phyloP scores from a whole-genome alignment of 2,888 invertebrate genomes.

The Trissolcus japonicus region DNA sequence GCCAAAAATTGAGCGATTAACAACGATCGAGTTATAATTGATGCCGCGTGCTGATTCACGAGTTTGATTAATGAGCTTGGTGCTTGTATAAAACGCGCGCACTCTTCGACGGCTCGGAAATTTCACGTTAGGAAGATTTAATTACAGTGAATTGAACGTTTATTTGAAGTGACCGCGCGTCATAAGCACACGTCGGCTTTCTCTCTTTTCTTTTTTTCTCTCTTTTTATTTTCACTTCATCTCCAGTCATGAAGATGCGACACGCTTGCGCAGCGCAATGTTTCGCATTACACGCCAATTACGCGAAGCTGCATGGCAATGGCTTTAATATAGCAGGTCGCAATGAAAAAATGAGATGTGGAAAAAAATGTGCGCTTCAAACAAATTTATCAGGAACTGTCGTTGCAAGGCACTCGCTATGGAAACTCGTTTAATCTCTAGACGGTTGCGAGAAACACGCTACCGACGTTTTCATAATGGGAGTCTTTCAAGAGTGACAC shows the following conservation, averaged over 20 bases:
- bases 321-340: conserved; percentile 11
- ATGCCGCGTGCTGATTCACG: conserved; percentile 10
- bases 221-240: conserved; percentile 2
- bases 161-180: conserved; percentile 1
- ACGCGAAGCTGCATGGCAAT: conserved; percentile 13
- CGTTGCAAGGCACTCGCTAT: conserved; percentile 42
- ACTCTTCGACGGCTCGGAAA: not conserved
- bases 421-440: conserved; percentile 54
- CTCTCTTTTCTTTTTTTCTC: no score
- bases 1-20: conserved; percentile 20
- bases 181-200: not conserved
- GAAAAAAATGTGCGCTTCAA: conserved; percentile 36
- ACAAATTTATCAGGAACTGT: conserved; percentile 55
- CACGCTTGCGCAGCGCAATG: not conserved
- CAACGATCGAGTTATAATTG: conserved; percentile 8
- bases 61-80: conserved; percentile 22
- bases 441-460: conserved; percentile 55
- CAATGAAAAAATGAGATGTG: conserved; percentile 22
- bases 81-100: no score
- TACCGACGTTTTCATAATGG: conserved; percentile 57
- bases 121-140: conserved; percentile 12
- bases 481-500: conserved; percentile 56
- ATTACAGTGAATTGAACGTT: conserved; percentile 17
- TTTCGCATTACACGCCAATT: conserved; percentile 40
- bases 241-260: conserved; percentile 9